phyloP scores from a whole-genome alignment of 2,888 invertebrate species.

The Augochlorella aurata region DNA sequence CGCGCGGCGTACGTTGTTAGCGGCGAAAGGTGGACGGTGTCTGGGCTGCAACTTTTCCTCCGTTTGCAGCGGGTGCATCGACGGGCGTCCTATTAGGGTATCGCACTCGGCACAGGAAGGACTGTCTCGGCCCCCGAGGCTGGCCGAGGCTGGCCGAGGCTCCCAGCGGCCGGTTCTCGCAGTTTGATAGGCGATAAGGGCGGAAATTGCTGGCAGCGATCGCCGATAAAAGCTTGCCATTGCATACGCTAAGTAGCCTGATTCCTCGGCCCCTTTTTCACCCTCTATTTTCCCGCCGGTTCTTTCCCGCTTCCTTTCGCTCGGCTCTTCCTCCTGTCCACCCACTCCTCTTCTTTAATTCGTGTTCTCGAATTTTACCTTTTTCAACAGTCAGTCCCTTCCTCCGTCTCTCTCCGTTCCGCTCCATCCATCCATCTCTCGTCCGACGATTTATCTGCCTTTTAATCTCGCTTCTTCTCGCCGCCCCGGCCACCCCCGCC shows the following conservation, averaged over 20 bases:
- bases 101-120: too few species aligned
- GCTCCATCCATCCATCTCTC: constrained; percentile 31
- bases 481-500: neutral
- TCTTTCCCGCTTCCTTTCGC: neutral
- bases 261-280: constrained; percentile 9
- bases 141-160: neutral
- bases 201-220: constrained; percentile 74
- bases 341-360: constrained; percentile 7
- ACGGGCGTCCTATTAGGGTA: constrained; percentile 25
- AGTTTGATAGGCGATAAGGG: constrained; percentile 73
- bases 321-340: constrained; percentile 1
- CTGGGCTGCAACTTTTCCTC: neutral
- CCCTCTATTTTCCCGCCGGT: neutral
- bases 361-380: constrained; percentile 9
- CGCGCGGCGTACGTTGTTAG: constrained; percentile 36
- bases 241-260: constrained; percentile 50
- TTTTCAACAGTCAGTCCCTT: neutral
- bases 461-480: constrained; percentile 24
- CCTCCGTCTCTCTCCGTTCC: neutral
- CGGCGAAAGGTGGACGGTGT: neutral
- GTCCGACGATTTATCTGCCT: constrained; percentile 37
- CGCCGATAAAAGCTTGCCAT: constrained; percentile 67
- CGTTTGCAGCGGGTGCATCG: neutral
- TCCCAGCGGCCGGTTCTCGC: constrained; percentile 64
- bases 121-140: constrained; percentile 19